phyloP scores from a whole-genome alignment of 2,797 vertebrate species.

The Onychomys torridus region DNA sequence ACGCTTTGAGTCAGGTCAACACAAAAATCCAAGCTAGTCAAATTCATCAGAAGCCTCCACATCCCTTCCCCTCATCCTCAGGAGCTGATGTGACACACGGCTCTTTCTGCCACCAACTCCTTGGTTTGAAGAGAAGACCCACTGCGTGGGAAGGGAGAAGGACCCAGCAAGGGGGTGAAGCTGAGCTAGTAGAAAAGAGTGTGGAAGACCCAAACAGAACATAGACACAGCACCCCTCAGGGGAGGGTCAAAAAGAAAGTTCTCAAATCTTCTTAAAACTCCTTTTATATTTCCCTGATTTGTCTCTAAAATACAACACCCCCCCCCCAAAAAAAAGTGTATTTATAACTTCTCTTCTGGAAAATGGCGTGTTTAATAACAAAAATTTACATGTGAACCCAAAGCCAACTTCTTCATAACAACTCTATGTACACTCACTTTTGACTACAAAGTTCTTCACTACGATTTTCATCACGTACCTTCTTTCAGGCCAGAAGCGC shows the following conservation, averaged over 20 bases:
- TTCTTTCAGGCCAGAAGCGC: background rate
- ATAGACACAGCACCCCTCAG: no score
- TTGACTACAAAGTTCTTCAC: background rate
- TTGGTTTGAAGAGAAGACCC: background rate
- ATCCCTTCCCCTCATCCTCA: background rate
- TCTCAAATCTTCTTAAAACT: background rate
- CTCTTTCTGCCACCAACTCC: background rate
- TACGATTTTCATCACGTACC: background rate
- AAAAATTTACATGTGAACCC: background rate
- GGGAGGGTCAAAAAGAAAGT: background rate
- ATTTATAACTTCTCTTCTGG: background rate
- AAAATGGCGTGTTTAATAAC: background rate
- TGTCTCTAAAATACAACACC: constrained; percentile 18
- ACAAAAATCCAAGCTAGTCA: background rate
- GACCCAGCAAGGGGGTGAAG: background rate
- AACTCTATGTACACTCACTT: background rate
- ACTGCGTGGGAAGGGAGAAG: background rate
- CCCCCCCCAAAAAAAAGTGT: background rate
- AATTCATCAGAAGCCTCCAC: background rate
- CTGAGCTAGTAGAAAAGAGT: no score
- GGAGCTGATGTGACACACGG: no score
- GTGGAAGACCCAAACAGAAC: background rate
- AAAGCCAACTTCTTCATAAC: background rate
- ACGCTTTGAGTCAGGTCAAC: no score
- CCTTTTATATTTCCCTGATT: background rate